A percentile compares a stretch with the other conserved stretches of the same genome.
phyloP scores from a whole-genome alignment of 1,140 invertebrate genomes.

The Macrosteles quadrilineatus region DNA sequence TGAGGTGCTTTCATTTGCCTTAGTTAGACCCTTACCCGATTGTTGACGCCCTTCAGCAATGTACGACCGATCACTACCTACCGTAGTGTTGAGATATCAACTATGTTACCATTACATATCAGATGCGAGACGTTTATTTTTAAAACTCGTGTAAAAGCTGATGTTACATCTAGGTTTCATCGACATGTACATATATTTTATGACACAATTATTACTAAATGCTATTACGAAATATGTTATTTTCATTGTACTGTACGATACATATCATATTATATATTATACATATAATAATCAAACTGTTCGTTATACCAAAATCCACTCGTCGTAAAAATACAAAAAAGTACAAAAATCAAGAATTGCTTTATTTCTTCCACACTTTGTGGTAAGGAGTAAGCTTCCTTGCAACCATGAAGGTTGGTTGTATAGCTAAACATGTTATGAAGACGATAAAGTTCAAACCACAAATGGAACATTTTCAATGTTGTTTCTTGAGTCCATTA shows the following conservation, averaged over 20 bases:
- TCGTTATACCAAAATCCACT: constrained; percentile 31
- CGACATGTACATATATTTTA: constrained; percentile 25
- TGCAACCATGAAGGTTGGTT: too few species aligned
- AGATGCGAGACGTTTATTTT: constrained; percentile 14
- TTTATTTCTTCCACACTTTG: constrained; percentile 15
- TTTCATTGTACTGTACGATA: constrained; percentile 30
- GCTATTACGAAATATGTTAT: constrained; percentile 29
- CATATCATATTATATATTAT: constrained; percentile 31
- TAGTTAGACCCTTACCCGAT: constrained; percentile 1
- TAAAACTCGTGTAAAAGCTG: constrained; percentile 8
- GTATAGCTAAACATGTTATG: too few species aligned
- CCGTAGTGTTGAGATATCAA: background rate
- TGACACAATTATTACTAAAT: constrained; percentile 29
- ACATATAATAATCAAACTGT: constrained; percentile 31
- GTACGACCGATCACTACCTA: background rate
- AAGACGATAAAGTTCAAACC: too few species aligned
- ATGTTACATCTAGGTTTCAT: constrained; percentile 20
- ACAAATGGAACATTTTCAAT: too few species aligned
- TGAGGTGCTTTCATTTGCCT: constrained; percentile 11
- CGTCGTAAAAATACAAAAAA: constrained; percentile 30
- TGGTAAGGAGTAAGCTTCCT: too few species aligned
- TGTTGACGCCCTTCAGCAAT: constrained; percentile 14
- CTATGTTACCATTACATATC: constrained; percentile 17
- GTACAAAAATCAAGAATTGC: constrained; percentile 21
- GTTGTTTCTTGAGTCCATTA: too few species aligned